Base-by-base conservation (phyloP, 23 tunicate species). In the Diplosoma virens region DNA sequence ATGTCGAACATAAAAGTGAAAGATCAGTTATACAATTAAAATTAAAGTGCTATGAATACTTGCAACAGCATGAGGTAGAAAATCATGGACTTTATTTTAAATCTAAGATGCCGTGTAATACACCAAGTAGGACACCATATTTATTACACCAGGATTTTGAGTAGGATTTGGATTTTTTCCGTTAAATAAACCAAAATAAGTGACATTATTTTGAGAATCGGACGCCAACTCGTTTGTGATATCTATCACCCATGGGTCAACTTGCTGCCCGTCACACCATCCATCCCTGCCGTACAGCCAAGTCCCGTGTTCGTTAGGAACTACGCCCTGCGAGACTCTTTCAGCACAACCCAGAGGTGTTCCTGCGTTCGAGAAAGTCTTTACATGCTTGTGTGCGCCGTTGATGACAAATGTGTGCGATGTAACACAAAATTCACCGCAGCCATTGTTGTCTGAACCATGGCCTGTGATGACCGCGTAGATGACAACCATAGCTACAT, bases 201-300 rank as follows among this genome's bases (percentile, higher is more conserved):
- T 37, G 26, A 82, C 48, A 30, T 34, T 60, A 31, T 82, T 82
- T 16, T 17, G 20, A 20, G 78, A 58, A 1, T 25, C 17, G 1
- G 33, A 2, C 3, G 7, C 11, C 25, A 82, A 33, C 3, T 73
- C 74, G 3, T 2, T 45, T 41, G 87, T 56, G 26, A 82, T 73
- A 32, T 82, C 80, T 61, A 82, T 32, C 70, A 74, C 35, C 87
- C 87, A 82, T 28, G 87, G 87, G 22, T 82, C 50, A 14, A 82
- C 87, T 32, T 73, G 87, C 63, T 41, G 74, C 26, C 87, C 87
- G 50, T 82, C 87, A 37, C 87, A 82, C 87, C 87, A 82, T 16
- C 87, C 87, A 73, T 74, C 87, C 45, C 87, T 37, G 46, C 87
- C 87, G 63, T 82, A 82, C 80, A 82, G 47, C 87, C 87, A 82